A percentile compares a stretch with the other conserved stretches of the same genome.
These are phyloP conservation scores for Ficedula albicollis DNA, from an alignment of 2,797 vertebrate species.

Conservation along the genomic window DNA sequence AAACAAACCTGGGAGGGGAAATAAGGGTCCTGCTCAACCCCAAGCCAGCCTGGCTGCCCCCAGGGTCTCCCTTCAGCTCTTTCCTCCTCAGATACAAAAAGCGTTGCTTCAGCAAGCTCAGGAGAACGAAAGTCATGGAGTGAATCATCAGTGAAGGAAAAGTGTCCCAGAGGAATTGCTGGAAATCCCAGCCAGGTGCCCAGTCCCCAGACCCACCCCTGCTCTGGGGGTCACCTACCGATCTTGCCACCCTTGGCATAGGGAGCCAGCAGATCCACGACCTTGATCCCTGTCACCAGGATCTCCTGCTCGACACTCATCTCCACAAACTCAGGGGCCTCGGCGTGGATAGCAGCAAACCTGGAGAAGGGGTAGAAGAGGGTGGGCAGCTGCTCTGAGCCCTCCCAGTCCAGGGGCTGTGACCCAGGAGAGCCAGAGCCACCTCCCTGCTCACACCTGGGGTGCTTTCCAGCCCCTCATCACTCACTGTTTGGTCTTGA, in stretches of 20 bases:
- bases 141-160: conserved; percentile 73
- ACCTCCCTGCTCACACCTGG: background rate
- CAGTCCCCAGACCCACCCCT: background rate
- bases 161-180: rapidly evolving
- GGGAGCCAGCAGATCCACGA: conserved; percentile 94
- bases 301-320: conserved; percentile 99
- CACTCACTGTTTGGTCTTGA: conserved; percentile 92
- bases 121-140: conserved; percentile 87
- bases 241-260: conserved; percentile 98
- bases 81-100: conserved; percentile 85
- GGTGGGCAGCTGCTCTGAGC: background rate
- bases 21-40: rapidly evolving
- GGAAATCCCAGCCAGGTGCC: background rate
- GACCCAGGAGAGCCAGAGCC: background rate
- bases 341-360: conserved; percentile 93
- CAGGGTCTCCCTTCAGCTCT: rapidly evolving
- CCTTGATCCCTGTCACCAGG: conserved; percentile 96
- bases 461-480: background rate
- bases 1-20: conserved; percentile 83
- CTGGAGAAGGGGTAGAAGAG: conserved; percentile 47
- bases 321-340: conserved; percentile 94
- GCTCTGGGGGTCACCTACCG: conserved; percentile 73
- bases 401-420: background rate
- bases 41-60: rapidly evolving
- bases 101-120: conserved; percentile 86